A percentile compares a stretch with the other conserved stretches of the same genome.
Conservation (phyloP, 2,113 vertebrate species). For the Uria aalge region DNA sequence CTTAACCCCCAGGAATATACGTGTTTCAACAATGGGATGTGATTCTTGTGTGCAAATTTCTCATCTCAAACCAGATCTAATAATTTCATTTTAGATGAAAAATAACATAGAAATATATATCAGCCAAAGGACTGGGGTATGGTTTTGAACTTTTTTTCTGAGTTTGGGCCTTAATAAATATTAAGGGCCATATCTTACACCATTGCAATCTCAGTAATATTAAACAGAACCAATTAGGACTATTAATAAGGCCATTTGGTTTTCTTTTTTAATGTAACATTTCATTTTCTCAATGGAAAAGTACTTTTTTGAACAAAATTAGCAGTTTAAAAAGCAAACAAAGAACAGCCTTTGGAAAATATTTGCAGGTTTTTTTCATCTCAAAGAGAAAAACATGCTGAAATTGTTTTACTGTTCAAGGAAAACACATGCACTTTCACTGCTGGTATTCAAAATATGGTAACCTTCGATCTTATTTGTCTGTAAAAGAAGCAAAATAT, state of each 20-base stretch:
- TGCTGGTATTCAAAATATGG: not conserved
- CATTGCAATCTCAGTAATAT: not conserved
- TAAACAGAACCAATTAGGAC: not conserved
- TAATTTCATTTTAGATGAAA: not conserved
- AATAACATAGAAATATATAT: not conserved
- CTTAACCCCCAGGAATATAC: not conserved
- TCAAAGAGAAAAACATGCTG: not conserved
- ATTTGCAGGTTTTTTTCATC: not conserved
- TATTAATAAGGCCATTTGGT: rapidly evolving
- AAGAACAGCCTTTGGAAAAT: not conserved
- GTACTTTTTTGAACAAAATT: not conserved
- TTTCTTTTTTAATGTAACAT: not conserved
- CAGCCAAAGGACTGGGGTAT: not conserved
- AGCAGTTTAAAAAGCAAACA: not conserved
- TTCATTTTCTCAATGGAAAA: not conserved
- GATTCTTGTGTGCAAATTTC: not conserved
- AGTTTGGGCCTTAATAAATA: not conserved
- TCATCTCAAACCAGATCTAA: not conserved
- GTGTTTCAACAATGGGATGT: not conserved
- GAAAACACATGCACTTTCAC: not conserved
- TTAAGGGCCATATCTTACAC: not conserved
- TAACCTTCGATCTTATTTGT: not conserved
- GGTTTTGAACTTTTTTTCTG: not conserved
- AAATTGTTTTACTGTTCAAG: not conserved
- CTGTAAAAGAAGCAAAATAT: not conserved